Percentiles rank a stretch among this genome's conserved stretches.
Conservation (phyloP, 2,888 invertebrate species). For the Pyrochroa serraticornis region DNA sequence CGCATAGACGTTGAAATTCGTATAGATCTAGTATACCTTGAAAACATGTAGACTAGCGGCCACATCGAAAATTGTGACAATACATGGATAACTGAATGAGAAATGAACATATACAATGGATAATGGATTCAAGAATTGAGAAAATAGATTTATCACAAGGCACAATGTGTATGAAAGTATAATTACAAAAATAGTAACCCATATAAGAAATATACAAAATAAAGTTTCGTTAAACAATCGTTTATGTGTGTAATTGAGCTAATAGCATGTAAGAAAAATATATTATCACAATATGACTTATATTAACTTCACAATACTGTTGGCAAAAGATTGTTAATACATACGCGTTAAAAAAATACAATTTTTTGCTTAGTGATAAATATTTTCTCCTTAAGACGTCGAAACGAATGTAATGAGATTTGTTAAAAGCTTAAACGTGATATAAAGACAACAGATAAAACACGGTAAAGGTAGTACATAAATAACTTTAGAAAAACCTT, state of each 20-base stretch:
- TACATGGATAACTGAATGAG: background rate
- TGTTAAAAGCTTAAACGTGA: slow-evolving; percentile 18
- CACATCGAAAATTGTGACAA: slow-evolving; percentile 1
- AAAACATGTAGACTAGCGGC: slow-evolving; percentile 24
- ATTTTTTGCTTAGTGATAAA: slow-evolving; percentile 42
- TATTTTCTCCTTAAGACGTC: slow-evolving; percentile 36
- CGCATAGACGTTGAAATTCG: slow-evolving; percentile 2
- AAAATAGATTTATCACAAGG: slow-evolving; percentile 45
- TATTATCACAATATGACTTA: slow-evolving; percentile 8
- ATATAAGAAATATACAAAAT: slow-evolving; percentile 13
- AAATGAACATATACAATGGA: background rate
- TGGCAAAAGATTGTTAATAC: slow-evolving; percentile 1
- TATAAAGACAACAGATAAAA: slow-evolving; percentile 25
- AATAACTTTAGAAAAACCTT: slow-evolving; percentile 27
- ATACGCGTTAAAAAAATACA: slow-evolving; percentile 24
- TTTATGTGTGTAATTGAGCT: slow-evolving; percentile 16
- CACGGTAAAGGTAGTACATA: slow-evolving; percentile 27
- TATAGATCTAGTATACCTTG: background rate
- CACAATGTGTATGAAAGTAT: slow-evolving; percentile 36
- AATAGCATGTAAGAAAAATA: slow-evolving; percentile 13
- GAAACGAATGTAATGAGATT: slow-evolving; percentile 29
- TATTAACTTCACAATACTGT: slow-evolving; percentile 9
- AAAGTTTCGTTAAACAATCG: slow-evolving; percentile 1
- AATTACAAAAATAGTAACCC: slow-evolving; percentile 28
- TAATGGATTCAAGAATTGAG: slow-evolving; percentile 9